phyloP scores from a whole-genome alignment of 1,140 invertebrate species.

The Lepidostoma basale region DNA sequence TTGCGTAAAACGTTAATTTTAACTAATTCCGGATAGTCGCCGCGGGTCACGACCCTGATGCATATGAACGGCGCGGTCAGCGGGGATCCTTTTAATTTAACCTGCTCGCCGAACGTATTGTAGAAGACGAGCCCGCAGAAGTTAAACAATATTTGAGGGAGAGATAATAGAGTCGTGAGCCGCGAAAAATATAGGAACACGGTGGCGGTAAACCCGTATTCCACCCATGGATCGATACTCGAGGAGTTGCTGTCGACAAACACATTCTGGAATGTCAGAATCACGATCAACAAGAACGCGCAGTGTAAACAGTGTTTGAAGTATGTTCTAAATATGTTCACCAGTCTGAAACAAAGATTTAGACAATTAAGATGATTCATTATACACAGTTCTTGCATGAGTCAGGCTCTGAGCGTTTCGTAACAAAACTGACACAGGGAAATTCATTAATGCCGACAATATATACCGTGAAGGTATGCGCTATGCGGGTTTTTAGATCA shows the following conservation, averaged over 20 bases:
- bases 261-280: constrained; percentile 77
- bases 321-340: constrained; percentile 53
- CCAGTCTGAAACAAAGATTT: constrained; percentile 52
- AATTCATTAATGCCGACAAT: too few species aligned
- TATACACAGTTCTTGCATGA: too few species aligned
- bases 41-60: constrained; percentile 92
- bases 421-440: too few species aligned
- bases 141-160: constrained; percentile 92
- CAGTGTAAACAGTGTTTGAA: constrained; percentile 72
- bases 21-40: constrained; percentile 92
- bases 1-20: constrained; percentile 87
- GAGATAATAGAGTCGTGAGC: constrained; percentile 82
- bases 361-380: too few species aligned
- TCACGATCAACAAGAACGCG: constrained; percentile 72
- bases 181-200: constrained; percentile 79
- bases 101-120: constrained; percentile 94
- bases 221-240: constrained; percentile 76
- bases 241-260: constrained; percentile 76
- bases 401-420: too few species aligned
- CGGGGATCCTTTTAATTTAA: constrained; percentile 85
- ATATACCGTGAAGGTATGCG: too few species aligned
- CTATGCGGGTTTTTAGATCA: too few species aligned
- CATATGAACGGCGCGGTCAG: constrained; percentile 93
- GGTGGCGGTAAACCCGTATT: constrained; percentile 76
- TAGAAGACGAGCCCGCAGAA: constrained; percentile 88